Evolutionary conservation across 2,888 invertebrate species (phyloP).

Genomic region (Drosophila picticornis): DNA sequence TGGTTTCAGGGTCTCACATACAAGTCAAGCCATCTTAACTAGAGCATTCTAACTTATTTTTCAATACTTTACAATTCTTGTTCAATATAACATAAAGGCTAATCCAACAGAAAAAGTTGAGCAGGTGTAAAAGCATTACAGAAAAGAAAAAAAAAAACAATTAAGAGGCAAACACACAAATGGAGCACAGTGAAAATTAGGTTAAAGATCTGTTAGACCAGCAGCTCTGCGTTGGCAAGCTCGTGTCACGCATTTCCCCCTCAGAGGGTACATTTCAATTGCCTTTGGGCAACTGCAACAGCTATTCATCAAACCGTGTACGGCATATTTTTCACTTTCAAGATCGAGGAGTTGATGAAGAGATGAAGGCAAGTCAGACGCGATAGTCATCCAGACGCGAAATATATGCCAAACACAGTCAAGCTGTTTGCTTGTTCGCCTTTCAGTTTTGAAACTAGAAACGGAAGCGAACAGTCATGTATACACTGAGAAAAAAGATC

Average conservation of each 20-base stretch:
- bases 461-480: constrained; percentile 49
- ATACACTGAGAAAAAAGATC: neutral
- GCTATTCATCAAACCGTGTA: constrained; percentile 36
- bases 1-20: neutral
- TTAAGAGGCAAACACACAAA: neutral
- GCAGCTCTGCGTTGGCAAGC: neutral
- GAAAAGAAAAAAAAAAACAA: neutral
- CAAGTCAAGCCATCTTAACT: neutral
- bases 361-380: constrained; percentile 9
- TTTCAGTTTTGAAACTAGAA: constrained; percentile 68
- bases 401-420: constrained; percentile 5
- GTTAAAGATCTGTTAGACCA: constrained; percentile 8
- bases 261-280: constrained; percentile 11
- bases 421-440: constrained; percentile 18
- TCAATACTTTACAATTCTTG: neutral
- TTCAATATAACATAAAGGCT: neutral
- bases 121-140: neutral
- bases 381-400: constrained; percentile 29
- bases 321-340: constrained; percentile 60
- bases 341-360: constrained; percentile 31
- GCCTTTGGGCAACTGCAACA: constrained; percentile 1
- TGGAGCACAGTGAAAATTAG: neutral
- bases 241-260: constrained; percentile 16
- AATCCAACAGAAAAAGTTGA: neutral
- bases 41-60: neutral